These are phyloP conservation scores for Pithys albifrons DNA, from an alignment of 2,113 vertebrate species.

Conservation along the genomic window DNA sequence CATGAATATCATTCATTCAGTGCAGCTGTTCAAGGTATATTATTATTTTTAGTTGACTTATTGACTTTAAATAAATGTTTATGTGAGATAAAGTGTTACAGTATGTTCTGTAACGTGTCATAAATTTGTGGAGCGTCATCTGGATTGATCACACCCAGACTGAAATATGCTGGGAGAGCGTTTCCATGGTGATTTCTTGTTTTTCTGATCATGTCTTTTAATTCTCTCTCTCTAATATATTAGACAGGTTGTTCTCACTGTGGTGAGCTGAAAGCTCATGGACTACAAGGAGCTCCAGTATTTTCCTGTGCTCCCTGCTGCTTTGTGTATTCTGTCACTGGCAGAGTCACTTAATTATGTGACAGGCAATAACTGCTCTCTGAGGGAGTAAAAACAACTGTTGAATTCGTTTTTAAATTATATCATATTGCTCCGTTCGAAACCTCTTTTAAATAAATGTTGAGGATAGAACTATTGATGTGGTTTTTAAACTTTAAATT, in stretches of 20 bases:
- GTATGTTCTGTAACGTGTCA: not conserved
- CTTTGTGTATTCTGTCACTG: slow-evolving; percentile 29
- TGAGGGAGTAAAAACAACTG: slow-evolving; percentile 44
- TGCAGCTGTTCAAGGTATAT: not conserved
- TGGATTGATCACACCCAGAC: not conserved
- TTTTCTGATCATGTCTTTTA: slow-evolving; percentile 33
- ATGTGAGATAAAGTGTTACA: not conserved
- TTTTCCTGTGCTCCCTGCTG: not conserved
- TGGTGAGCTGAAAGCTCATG: not conserved
- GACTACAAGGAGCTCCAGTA: not conserved
- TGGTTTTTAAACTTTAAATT: slow-evolving; percentile 59
- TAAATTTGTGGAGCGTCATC: not conserved
- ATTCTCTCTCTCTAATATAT: not conserved
- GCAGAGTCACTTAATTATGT: slow-evolving; percentile 40
- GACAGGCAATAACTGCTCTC: slow-evolving; percentile 26
- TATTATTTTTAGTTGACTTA: slow-evolving; percentile 19
- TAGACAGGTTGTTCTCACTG: not conserved
- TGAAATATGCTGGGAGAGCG: not conserved
- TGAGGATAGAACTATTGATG: slow-evolving; percentile 51
- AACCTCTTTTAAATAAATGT: slow-evolving; percentile 48
- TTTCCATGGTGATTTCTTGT: slow-evolving; percentile 18
- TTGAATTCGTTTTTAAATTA: slow-evolving; percentile 35
- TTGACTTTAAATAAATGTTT: not conserved
- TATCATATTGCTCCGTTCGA: slow-evolving; percentile 2
- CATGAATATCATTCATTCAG: not conserved